A percentile compares a stretch with the other conserved stretches of the same genome.
Evolutionary conservation across 2,888 invertebrate genomes (phyloP).

Genomic region (Mellilla xanthometata): DNA sequence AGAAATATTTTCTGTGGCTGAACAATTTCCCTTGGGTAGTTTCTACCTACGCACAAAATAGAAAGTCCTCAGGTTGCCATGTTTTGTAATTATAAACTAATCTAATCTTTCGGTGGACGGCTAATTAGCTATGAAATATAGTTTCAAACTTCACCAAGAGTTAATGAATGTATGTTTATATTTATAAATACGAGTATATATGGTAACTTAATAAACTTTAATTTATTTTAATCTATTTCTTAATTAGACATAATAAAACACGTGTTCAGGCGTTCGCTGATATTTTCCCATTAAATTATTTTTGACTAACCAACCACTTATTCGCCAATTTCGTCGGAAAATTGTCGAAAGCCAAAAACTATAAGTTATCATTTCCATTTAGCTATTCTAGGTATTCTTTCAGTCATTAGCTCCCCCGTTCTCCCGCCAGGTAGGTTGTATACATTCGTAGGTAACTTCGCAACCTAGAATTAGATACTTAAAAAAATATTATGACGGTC

Average conservation of each 20-base stretch:
- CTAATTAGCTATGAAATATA: slow-evolving; percentile 1
- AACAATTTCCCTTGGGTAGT: neutral
- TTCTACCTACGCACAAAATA: neutral
- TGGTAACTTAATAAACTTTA: too few species aligned
- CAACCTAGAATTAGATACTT: slow-evolving; percentile 7
- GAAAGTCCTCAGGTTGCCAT: neutral
- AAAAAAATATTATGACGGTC: slow-evolving; percentile 7
- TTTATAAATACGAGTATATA: too few species aligned
- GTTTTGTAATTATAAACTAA: slow-evolving; percentile 7
- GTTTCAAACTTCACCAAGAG: neutral
- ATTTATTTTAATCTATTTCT: too few species aligned
- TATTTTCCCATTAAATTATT: too few species aligned
- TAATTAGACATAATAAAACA: too few species aligned
- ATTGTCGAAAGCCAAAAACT: neutral
- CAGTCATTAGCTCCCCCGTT: slow-evolving; percentile 2
- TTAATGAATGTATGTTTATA: too few species aligned
- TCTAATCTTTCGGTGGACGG: slow-evolving; percentile 2
- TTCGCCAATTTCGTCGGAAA: neutral
- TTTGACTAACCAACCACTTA: too few species aligned
- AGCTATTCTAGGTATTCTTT: slow-evolving; percentile 1
- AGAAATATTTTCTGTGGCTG: too few species aligned
- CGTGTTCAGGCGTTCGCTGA: too few species aligned
- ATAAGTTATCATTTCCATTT: slow-evolving; percentile 1
- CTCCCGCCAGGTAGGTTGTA: neutral
- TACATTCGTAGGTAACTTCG: neutral